Evolutionary conservation across 2,113 vertebrate genomes (phyloP).

Genomic region (Larimichthys polyactis): DNA sequence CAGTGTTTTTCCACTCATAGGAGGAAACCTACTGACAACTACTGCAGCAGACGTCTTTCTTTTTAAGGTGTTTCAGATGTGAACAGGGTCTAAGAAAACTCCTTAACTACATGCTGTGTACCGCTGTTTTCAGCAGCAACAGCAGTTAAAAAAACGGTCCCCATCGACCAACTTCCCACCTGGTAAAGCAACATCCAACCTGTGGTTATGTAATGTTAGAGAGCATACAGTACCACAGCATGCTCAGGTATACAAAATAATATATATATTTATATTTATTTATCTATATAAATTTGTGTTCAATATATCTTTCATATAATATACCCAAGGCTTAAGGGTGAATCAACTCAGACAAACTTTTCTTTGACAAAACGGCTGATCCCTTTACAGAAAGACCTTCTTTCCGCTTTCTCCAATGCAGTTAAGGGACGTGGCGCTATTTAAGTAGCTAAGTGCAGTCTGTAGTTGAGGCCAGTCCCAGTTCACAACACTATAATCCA

Average conservation of each 20-base stretch:
- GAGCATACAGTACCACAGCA: constrained; percentile 77
- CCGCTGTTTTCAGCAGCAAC: constrained; percentile 63
- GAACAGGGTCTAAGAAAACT: constrained; percentile 68
- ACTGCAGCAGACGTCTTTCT: background rate
- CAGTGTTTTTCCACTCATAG: background rate
- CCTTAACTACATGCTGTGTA: constrained; percentile 65
- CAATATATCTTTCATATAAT: constrained; percentile 72
- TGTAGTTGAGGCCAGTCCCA: constrained; percentile 63
- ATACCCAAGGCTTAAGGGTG: constrained; percentile 78
- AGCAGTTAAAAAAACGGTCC: constrained; percentile 81
- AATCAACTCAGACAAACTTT: constrained; percentile 66
- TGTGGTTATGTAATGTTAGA: constrained; percentile 71
- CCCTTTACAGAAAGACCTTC: constrained; percentile 48
- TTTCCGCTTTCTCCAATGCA: constrained; percentile 69
- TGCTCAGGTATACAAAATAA: constrained; percentile 83
- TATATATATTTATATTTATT: too few species aligned
- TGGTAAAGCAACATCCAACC: constrained; percentile 74
- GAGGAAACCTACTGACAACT: background rate
- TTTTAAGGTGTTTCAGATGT: constrained; percentile 46
- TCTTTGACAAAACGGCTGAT: constrained; percentile 67
- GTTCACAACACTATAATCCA: constrained; percentile 4
- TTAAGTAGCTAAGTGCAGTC: constrained; percentile 72
- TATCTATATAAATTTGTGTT: constrained; percentile 58
- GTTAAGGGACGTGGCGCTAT: constrained; percentile 76
- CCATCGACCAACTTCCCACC: constrained; percentile 71